Evolutionary conservation across 1,140 invertebrate genomes (phyloP).

Genomic region (Cydia fagiglandana): DNA sequence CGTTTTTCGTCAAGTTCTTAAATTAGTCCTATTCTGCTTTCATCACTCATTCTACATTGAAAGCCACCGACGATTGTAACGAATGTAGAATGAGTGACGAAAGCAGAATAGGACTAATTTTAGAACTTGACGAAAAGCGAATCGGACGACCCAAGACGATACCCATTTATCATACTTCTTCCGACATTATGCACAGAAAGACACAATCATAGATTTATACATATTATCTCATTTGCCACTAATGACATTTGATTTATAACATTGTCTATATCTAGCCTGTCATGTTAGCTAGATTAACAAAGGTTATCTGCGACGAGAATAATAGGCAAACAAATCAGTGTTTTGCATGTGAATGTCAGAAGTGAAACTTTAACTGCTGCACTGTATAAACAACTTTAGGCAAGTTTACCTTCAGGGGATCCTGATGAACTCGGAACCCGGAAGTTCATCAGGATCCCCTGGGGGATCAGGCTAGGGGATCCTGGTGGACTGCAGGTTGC

Average conservation of each 20-base stretch:
- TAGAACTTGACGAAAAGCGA: too few relatives aligned
- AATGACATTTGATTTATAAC: not conserved
- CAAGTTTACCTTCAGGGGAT: not conserved
- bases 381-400: not conserved
- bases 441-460: too few relatives aligned
- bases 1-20: too few relatives aligned
- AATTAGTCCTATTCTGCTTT: too few relatives aligned
- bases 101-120: too few relatives aligned
- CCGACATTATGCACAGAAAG: slow-evolving; percentile 2
- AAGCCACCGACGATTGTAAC: too few relatives aligned
- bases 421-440: not conserved
- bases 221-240: not conserved
- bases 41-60: too few relatives aligned
- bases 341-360: not conserved
- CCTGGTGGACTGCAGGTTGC: too few relatives aligned
- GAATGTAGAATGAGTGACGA: too few relatives aligned
- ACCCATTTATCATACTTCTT: not conserved
- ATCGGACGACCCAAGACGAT: too few relatives aligned
- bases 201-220: not conserved
- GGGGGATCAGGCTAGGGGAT: too few relatives aligned
- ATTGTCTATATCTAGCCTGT: not conserved
- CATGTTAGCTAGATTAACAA: slow-evolving; percentile 1
- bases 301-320: not conserved
- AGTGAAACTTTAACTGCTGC: not conserved
- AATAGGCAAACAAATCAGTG: not conserved